Percentiles rank a stretch among this genome's conserved stretches.
Evolutionary conservation across 2,888 invertebrate genomes (phyloP).

Genomic region (Chrysotoxum bicinctum): DNA sequence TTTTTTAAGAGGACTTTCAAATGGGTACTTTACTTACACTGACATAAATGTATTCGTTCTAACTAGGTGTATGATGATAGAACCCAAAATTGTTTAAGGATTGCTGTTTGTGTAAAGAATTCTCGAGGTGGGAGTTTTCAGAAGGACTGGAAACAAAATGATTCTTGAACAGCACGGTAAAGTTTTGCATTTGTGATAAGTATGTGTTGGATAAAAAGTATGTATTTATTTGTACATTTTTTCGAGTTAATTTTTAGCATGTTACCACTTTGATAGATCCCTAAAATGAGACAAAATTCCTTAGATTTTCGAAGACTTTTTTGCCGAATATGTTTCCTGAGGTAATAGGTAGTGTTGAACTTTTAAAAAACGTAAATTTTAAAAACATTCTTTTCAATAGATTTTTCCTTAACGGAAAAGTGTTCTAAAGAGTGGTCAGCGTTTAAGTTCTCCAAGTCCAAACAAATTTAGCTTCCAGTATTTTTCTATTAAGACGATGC

Average conservation of each 20-base stretch:
- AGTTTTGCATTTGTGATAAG: slow-evolving; percentile 60
- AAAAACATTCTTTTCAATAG: too few species aligned
- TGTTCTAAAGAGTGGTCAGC: too few species aligned
- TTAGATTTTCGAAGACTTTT: not conserved
- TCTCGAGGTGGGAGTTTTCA: not conserved
- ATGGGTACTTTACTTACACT: slow-evolving; percentile 56
- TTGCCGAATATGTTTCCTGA: too few species aligned
- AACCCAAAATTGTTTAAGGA: slow-evolving; percentile 46
- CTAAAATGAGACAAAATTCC: not conserved
- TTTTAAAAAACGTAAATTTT: too few species aligned
- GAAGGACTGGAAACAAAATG: slow-evolving; percentile 40
- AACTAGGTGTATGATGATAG: slow-evolving; percentile 9
- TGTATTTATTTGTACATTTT: not conserved
- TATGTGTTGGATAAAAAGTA: slow-evolving; percentile 18
- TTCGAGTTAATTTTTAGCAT: slow-evolving; percentile 5
- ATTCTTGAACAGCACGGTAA: slow-evolving; percentile 35
- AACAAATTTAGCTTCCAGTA: too few species aligned
- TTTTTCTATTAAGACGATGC: too few species aligned
- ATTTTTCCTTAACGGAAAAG: too few species aligned
- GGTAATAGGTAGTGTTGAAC: too few species aligned
- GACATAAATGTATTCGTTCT: slow-evolving; percentile 45
- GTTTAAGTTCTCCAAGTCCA: too few species aligned
- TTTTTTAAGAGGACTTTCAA: slow-evolving; percentile 49
- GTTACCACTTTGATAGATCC: not conserved
- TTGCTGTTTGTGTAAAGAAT: not conserved